phyloP scores from a whole-genome alignment of 2,888 invertebrate species.

The Hipparchia sbordonii region DNA sequence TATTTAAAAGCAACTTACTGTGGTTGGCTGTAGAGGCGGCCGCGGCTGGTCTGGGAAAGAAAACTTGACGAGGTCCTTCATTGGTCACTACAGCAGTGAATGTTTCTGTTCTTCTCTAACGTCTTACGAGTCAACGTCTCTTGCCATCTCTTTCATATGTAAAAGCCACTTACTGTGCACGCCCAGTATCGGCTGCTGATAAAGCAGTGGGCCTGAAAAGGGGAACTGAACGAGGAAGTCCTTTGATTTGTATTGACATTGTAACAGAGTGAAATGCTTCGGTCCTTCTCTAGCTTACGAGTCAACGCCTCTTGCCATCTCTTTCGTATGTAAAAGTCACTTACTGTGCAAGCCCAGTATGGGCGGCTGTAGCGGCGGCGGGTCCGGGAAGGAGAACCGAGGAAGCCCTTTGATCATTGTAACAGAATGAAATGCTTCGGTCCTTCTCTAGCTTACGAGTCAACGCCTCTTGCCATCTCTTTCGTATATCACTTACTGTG shows the following conservation, averaged over 20 bases:
- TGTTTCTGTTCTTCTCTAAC: conserved; percentile 77
- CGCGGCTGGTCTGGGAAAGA: conserved; percentile 95
- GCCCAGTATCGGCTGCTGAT: conserved; percentile 98
- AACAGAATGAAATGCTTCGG: conserved; percentile 89
- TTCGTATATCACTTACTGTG: conserved; percentile 79
- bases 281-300: conserved; percentile 44
- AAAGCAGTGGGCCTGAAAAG: conserved; percentile 97
- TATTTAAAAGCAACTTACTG: conserved; percentile 62
- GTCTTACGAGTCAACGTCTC: background rate
- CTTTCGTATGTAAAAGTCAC: background rate
- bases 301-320: no score
- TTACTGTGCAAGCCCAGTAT: conserved; percentile 94
- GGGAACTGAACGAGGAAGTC: conserved; percentile 99
- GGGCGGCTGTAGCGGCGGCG: conserved; percentile 97
- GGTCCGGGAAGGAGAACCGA: conserved; percentile 98
- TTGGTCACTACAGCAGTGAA: conserved; percentile 90
- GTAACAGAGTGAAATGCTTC: conserved; percentile 89
- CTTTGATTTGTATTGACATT: conserved; percentile 94
- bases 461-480: background rate
- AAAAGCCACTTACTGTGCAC: conserved; percentile 85
- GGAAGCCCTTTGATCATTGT: conserved; percentile 96
- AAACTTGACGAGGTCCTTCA: conserved; percentile 98
- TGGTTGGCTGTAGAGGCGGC: conserved; percentile 96
- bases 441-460: background rate
- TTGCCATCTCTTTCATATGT: no score